These are phyloP conservation scores for Thera obeliscata DNA, from an alignment of 2,888 invertebrate species.

Conservation along the genomic window DNA sequence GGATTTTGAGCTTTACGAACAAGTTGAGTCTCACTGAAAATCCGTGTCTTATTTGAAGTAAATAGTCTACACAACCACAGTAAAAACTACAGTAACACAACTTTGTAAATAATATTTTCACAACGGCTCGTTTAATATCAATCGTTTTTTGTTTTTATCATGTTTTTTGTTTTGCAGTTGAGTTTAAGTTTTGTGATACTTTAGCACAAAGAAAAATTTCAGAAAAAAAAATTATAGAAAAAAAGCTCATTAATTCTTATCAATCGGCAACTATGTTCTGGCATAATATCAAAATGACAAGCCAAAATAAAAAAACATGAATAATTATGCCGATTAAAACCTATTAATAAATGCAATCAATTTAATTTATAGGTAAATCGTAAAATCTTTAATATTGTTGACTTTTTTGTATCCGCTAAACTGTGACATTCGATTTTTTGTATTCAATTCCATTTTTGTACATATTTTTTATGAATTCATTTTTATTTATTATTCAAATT, in stretches of 20 bases:
- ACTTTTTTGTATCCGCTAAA: slow-evolving; percentile 8
- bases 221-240: neutral
- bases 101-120: slow-evolving; percentile 4
- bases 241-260: neutral
- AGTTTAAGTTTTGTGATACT: slow-evolving; percentile 18
- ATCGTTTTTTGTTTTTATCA: neutral
- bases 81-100: slow-evolving; percentile 13
- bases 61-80: slow-evolving; percentile 42
- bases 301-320: slow-evolving; percentile 24
- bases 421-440: slow-evolving; percentile 16
- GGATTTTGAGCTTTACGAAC: slow-evolving; percentile 28
- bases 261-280: slow-evolving; percentile 23
- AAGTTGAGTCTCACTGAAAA: slow-evolving; percentile 22
- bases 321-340: neutral
- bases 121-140: slow-evolving; percentile 1
- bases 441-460: slow-evolving; percentile 11
- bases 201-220: slow-evolving; percentile 17
- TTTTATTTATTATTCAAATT: slow-evolving; percentile 7
- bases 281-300: slow-evolving; percentile 30
- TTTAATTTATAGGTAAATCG: slow-evolving; percentile 9
- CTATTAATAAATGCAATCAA: neutral
- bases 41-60: slow-evolving; percentile 28
- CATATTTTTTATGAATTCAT: slow-evolving; percentile 9
- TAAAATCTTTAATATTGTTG: slow-evolving; percentile 1
- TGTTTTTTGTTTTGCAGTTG: neutral